phyloP scores from a whole-genome alignment of 2,797 vertebrate species.

The Dermochelys coriacea region DNA sequence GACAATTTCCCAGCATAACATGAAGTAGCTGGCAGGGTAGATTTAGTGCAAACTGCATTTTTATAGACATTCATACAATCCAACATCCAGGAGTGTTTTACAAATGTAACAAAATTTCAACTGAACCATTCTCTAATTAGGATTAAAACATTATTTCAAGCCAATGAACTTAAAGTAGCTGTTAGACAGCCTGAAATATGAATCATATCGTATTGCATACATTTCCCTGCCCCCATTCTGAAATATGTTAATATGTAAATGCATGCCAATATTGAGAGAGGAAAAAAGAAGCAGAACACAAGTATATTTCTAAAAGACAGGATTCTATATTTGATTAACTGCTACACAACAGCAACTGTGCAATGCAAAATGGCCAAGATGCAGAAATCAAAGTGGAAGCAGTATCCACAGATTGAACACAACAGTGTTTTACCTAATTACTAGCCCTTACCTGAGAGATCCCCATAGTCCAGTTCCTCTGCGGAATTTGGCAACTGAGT shows the following conservation, averaged over 20 bases:
- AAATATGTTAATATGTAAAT: neutral
- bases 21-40: neutral
- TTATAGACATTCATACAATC: neutral
- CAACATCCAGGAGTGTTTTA: slow-evolving; percentile 29
- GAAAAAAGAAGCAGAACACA: slow-evolving; percentile 1
- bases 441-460: slow-evolving; percentile 87
- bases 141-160: neutral
- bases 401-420: slow-evolving; percentile 65
- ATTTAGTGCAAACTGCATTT: accelerated
- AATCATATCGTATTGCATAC: accelerated
- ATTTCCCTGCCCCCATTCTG: neutral
- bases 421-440: slow-evolving; percentile 76
- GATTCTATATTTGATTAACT: neutral
- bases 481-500: slow-evolving; percentile 88
- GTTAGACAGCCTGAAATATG: neutral
- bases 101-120: neutral
- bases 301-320: neutral
- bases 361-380: slow-evolving; percentile 55
- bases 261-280: neutral
- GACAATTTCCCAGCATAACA: neutral
- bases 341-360: slow-evolving; percentile 16
- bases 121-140: neutral
- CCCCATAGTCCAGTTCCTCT: slow-evolving; percentile 87
- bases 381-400: slow-evolving; percentile 64
- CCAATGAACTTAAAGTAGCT: neutral